Evolutionary conservation across 2,888 invertebrate genomes (phyloP).

Genomic region (Cryptocephalus primarius): DNA sequence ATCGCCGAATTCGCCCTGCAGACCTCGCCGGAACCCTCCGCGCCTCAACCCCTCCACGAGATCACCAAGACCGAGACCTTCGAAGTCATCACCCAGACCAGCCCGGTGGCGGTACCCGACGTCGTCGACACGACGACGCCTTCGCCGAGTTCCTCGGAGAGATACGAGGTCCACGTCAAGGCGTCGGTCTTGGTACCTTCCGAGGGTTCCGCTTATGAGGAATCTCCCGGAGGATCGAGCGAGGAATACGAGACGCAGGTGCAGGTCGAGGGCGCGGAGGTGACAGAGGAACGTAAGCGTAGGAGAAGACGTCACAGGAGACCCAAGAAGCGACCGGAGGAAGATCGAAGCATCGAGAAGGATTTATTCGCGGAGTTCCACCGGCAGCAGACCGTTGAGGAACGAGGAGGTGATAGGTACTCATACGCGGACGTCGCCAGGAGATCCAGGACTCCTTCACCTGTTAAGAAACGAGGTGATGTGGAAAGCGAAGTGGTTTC

Average conservation of each 20-base stretch:
- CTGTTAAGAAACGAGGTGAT: conserved; percentile 2
- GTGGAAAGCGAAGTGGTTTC: conserved; percentile 19
- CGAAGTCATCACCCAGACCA: conserved; percentile 44
- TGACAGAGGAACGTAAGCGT: conserved; percentile 17
- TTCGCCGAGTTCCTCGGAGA: conserved; percentile 21
- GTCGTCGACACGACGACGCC: conserved; percentile 16
- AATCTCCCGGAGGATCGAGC: conserved; percentile 13
- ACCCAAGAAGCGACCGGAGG: conserved; percentile 10
- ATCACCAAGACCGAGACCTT: conserved; percentile 20
- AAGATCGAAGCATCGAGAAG: conserved; percentile 12
- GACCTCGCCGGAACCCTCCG: conserved; percentile 16
- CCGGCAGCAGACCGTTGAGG: conserved; percentile 20
- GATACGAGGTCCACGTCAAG: conserved; percentile 49
- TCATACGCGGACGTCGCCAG: conserved; percentile 27
- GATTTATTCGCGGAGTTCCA: conserved; percentile 24
- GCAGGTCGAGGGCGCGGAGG: conserved; percentile 23
- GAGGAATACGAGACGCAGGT: conserved; percentile 27
- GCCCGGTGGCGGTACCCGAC: conserved; percentile 43
- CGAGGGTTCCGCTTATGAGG: conserved; percentile 12
- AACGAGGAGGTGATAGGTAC: conserved; percentile 21
- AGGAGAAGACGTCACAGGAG: conserved; percentile 16
- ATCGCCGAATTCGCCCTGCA: conserved; percentile 10
- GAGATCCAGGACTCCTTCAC: conserved; percentile 26
- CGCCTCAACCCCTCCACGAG: conserved; percentile 5
- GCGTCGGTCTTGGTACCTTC: conserved; percentile 46